Conservation (phyloP, 2,888 invertebrate genomes). For the Andrena flavipes region DNA sequence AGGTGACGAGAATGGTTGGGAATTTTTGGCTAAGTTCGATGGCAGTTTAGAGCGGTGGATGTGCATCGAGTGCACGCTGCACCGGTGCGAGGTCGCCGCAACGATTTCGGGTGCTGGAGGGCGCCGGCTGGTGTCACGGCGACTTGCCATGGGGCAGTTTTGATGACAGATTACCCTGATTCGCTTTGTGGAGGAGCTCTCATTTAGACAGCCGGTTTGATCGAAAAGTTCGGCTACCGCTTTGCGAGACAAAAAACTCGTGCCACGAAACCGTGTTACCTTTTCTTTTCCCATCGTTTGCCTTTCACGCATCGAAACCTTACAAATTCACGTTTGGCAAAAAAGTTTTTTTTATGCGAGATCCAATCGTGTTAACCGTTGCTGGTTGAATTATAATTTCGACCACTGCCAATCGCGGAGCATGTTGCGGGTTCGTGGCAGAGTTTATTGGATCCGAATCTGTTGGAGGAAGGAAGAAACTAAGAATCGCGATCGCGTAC, state of each 20-base stretch:
- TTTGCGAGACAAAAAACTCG: conserved; percentile 67
- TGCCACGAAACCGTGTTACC: not conserved
- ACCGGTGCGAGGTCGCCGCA: conserved; percentile 73
- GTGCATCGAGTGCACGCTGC: conserved; percentile 60
- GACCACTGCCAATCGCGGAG: too few relatives aligned
- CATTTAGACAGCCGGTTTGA: conserved; percentile 84
- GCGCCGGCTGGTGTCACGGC: conserved; percentile 81
- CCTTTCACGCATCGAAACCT: not conserved
- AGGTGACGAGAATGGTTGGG: not conserved
- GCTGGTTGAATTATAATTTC: too few relatives aligned
- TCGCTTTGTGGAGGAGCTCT: conserved; percentile 83
- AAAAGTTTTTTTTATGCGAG: too few relatives aligned
- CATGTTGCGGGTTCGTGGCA: too few relatives aligned
- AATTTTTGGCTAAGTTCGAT: conserved; percentile 48
- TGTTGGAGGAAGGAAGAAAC: not conserved
- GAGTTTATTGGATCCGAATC: too few relatives aligned
- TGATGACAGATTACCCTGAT: conserved; percentile 85
- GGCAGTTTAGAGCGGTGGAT: conserved; percentile 44
- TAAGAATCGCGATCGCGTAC: not conserved
- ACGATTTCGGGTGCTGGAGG: conserved; percentile 75
- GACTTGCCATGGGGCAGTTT: conserved; percentile 78
- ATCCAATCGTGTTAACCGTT: too few relatives aligned
- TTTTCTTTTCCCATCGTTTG: not conserved
- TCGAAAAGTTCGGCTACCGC: conserved; percentile 81
- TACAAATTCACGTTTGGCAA: not conserved